Conservation (phyloP, 1,140 invertebrate genomes). For the Temnothorax nylanderi region DNA sequence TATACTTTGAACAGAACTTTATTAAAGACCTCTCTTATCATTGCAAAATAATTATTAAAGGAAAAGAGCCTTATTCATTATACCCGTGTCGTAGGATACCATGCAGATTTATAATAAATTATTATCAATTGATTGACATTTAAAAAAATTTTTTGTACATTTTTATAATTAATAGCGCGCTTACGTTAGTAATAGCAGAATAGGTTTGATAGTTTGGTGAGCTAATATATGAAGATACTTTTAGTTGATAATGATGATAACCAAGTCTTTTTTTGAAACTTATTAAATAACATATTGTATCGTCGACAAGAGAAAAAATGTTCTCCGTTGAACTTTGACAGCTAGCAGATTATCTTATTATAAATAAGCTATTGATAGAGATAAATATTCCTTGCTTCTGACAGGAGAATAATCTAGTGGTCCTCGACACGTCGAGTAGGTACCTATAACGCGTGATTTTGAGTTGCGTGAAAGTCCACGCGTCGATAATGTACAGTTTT, state of each 20-base stretch:
- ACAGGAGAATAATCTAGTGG: neutral
- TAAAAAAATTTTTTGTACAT: neutral
- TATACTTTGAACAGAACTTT: constrained; percentile 29
- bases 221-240: neutral
- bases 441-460: neutral
- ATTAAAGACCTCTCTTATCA: neutral
- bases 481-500: neutral
- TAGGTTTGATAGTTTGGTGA: neutral
- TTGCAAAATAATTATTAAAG: neutral
- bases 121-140: neutral
- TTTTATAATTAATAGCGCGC: neutral
- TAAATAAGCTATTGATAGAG: neutral
- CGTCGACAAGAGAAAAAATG: neutral
- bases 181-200: neutral
- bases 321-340: neutral
- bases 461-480: neutral
- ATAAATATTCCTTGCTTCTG: neutral
- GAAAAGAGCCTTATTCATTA: neutral
- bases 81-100: neutral
- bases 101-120: neutral
- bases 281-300: neutral
- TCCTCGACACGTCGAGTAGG: neutral
- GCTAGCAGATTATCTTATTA: neutral
- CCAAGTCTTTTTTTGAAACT: neutral
- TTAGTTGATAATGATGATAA: neutral